Evolutionary conservation across 2,797 vertebrate genomes (phyloP), one percentile per base, ranked within the genome.

Genomic region (Fratercula arctica): DNA sequence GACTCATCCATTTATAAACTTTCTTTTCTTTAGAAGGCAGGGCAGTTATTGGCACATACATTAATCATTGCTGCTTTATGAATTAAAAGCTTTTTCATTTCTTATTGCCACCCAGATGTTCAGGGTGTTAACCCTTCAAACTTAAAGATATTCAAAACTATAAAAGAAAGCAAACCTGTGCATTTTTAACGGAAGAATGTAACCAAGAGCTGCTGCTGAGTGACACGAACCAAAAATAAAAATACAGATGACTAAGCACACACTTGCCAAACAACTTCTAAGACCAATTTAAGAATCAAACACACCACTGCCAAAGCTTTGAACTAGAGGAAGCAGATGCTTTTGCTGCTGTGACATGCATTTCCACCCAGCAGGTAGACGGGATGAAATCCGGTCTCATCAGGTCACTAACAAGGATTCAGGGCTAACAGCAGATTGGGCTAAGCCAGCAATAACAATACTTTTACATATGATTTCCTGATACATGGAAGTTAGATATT

Each of bases 301-400:
- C 94, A 67, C 82, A 69, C 37, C 86, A 73, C 25, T 87, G 94
- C 89, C 92, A 94, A 90, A 94, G 94, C 97, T 97, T 97, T 97
- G 96, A 96, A 97, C 93, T 96, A 85, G 80, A 97, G 96, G 95
- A 98, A 97, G 94, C 96, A 98, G 87, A 97, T 96, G 94, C 96
- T 88, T 97, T 93, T 90, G 97, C 92, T 95, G 92, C 95, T 97
- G 96, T 85, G 96, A 96, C 92, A 95, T 97, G 96, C 93, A 94
- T 97, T 97, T 96, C 96, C 88, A 93, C 97, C 82, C 96, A 97
- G 96, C 96, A 97, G 97, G 96, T 97, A 97, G 90, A 97, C 3
- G 3, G 75, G 87, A 75, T 85, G 90, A 95, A 95, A 97, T 97
- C 95, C 48, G 35, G 92, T 90, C 93, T 75, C 95, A 92, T 96